Evolutionary conservation across 2,888 invertebrate genomes (phyloP).

Genomic region (Dione juno): DNA sequence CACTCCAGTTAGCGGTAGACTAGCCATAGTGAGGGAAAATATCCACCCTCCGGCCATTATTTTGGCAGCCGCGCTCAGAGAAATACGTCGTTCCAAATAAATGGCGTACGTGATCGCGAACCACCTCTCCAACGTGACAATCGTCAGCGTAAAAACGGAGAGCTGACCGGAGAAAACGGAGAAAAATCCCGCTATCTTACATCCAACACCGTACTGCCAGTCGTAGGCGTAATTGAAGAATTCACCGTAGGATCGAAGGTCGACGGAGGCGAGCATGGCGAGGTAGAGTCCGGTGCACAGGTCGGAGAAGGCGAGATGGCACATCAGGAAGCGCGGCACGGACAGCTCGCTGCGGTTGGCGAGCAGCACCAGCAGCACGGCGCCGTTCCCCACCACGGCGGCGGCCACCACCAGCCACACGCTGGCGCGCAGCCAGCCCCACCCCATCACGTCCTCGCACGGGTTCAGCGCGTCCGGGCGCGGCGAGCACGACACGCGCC

Average conservation of each 20-base stretch:
- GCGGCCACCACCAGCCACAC: conserved; percentile 94
- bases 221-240: conserved; percentile 96
- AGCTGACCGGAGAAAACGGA: conserved; percentile 94
- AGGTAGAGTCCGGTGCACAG: conserved; percentile 94
- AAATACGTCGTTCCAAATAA: conserved; percentile 91
- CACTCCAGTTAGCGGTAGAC: conserved; percentile 91
- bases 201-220: conserved; percentile 93
- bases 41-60: conserved; percentile 92
- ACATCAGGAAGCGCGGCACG: conserved; percentile 78
- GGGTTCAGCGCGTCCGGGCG: conserved; percentile 92
- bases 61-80: conserved; percentile 87
- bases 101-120: conserved; percentile 93
- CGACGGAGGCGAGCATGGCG: conserved; percentile 91
- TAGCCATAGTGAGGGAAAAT: conserved; percentile 89
- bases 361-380: conserved; percentile 90
- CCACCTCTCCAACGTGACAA: conserved; percentile 94
- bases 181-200: conserved; percentile 93
- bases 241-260: conserved; percentile 91
- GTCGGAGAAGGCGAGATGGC: conserved; percentile 94
- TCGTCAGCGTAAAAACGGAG: conserved; percentile 93
- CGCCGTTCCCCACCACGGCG: conserved; percentile 92
- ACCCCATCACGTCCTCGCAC: conserved; percentile 95
- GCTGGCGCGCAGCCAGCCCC: conserved; percentile 88
- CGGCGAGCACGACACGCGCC: conserved; percentile 86
- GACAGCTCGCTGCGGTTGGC: conserved; percentile 81